A percentile compares a stretch with the other conserved stretches of the same genome.
These are phyloP conservation scores for Aethes cnicana DNA, from an alignment of 2,888 invertebrate genomes.

Conservation along the genomic window DNA sequence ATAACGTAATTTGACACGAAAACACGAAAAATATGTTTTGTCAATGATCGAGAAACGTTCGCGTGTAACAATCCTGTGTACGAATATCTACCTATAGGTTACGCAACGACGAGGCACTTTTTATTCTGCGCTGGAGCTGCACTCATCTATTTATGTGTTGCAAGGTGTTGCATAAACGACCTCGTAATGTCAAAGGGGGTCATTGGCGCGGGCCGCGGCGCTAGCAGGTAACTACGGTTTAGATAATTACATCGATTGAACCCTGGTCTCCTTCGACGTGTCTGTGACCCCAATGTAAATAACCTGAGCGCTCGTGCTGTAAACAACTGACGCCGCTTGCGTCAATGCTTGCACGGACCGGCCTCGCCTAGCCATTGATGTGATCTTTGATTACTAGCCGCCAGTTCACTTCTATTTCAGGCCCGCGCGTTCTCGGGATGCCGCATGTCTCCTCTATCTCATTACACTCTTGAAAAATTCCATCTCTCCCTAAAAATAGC, in stretches of 20 bases:
- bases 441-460: not conserved
- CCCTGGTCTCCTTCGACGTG: slow-evolving; percentile 75
- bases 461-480: not conserved
- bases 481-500: slow-evolving; percentile 10
- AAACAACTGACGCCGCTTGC: slow-evolving; percentile 76
- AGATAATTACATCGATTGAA: slow-evolving; percentile 75
- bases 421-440: slow-evolving; percentile 36
- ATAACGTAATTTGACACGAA: slow-evolving; percentile 53
- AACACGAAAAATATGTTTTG: slow-evolving; percentile 39
- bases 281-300: slow-evolving; percentile 82
- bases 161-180: slow-evolving; percentile 78
- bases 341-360: slow-evolving; percentile 62
- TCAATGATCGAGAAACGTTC: slow-evolving; percentile 40
- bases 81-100: no score
- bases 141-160: slow-evolving; percentile 66
- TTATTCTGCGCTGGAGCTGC: slow-evolving; percentile 54
- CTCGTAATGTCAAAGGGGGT: slow-evolving; percentile 75
- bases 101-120: slow-evolving; percentile 53
- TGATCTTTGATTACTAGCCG: slow-evolving; percentile 50
- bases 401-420: slow-evolving; percentile 49
- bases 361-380: slow-evolving; percentile 55
- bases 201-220: slow-evolving; percentile 70
- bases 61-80: slow-evolving; percentile 43
- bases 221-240: slow-evolving; percentile 55
- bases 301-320: slow-evolving; percentile 76